phyloP scores from a whole-genome alignment of 2,888 invertebrate species.

The Aleiodes leptofemur region DNA sequence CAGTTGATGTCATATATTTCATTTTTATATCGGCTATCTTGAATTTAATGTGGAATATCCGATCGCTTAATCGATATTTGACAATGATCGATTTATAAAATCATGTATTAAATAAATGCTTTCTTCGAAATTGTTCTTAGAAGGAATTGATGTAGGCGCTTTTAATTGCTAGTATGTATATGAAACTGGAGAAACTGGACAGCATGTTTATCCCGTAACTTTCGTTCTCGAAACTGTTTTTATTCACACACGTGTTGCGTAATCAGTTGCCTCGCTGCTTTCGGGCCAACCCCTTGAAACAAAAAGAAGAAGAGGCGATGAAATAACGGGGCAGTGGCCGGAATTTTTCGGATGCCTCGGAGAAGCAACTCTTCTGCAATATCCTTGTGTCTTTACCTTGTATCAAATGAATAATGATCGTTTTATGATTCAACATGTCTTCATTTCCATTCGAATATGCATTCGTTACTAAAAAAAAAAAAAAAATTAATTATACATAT shows the following conservation, averaged over 20 bases:
- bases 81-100: no score
- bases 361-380: background rate
- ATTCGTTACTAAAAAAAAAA: no score
- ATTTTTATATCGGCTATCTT: no score
- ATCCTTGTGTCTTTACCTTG: constrained; percentile 23
- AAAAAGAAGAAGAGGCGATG: constrained; percentile 3
- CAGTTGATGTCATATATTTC: no score
- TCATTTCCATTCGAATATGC: background rate
- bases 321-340: constrained; percentile 44
- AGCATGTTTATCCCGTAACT: constrained; percentile 48
- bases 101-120: no score
- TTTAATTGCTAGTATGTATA: background rate
- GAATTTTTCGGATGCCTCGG: constrained; percentile 29
- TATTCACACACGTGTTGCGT: constrained; percentile 44
- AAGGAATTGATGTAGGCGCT: no score
- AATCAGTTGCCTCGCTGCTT: constrained; percentile 47
- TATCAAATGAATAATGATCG: constrained; percentile 8
- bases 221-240: constrained; percentile 50
- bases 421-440: constrained; percentile 7
- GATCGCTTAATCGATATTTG: no score
- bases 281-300: constrained; percentile 46
- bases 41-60: no score
- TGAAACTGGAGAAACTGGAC: constrained; percentile 39
- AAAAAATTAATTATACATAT: background rate
- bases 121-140: no score